A percentile compares a stretch with the other conserved stretches of the same genome.
These are phyloP conservation scores for Stenodema calcarata DNA, from an alignment of 2,888 invertebrate species.

Conservation along the genomic window DNA sequence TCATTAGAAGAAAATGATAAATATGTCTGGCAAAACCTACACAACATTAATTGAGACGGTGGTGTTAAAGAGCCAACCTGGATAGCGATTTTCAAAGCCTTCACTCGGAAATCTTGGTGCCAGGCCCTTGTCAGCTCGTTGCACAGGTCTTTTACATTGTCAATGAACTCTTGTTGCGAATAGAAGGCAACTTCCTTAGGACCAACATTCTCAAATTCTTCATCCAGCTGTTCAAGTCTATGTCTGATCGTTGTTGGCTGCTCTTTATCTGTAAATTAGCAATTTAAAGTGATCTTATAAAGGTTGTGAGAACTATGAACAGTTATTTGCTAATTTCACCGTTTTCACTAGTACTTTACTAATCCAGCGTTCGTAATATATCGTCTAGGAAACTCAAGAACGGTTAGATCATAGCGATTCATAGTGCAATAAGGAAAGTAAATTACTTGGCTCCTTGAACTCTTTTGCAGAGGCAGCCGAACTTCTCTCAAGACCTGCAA, in stretches of 20 bases:
- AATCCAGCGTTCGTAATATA: no score
- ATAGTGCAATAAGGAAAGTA: not conserved
- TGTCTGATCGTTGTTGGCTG: constrained; percentile 71
- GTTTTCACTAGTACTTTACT: no score
- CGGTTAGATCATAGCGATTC: no score
- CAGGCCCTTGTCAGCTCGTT: constrained; percentile 90
- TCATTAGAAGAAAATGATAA: not conserved
- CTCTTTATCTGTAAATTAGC: constrained; percentile 62
- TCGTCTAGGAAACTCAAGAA: no score
- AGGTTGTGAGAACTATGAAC: no score
- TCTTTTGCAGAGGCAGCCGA: not conserved
- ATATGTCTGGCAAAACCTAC: not conserved
- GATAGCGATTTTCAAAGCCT: constrained; percentile 94
- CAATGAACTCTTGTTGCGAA: constrained; percentile 90
- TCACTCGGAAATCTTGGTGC: constrained; percentile 92
- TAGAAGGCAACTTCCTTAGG: constrained; percentile 84
- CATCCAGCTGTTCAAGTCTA: constrained; percentile 91
- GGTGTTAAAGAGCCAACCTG: no score
- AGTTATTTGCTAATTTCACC: no score
- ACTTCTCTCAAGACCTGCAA: constrained; percentile 81
- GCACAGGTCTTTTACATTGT: constrained; percentile 88
- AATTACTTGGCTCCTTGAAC: constrained; percentile 13
- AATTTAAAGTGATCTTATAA: no score
- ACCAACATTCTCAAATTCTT: constrained; percentile 89
- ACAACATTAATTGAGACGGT: not conserved